phyloP scores from a whole-genome alignment of 1,140 invertebrate species.

The Dendrolimus punctatus region DNA sequence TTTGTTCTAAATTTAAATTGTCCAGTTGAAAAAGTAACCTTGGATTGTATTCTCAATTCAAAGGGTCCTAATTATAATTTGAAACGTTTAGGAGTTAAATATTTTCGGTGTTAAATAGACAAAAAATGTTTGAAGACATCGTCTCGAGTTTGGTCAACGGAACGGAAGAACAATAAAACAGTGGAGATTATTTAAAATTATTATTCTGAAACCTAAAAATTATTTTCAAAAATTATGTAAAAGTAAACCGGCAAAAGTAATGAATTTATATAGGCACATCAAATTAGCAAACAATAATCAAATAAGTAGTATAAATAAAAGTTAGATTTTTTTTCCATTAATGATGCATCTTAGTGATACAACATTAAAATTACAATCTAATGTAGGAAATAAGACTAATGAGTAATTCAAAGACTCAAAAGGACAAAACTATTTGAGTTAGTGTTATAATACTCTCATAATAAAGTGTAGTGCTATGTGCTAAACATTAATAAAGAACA shows the following conservation, averaged over 20 bases:
- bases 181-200: constrained; percentile 18
- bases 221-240: neutral
- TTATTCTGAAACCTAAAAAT: constrained; percentile 4
- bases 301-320: too few relatives aligned
- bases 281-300: too few relatives aligned
- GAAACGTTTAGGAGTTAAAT: constrained; percentile 64
- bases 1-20: neutral
- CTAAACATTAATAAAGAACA: too few relatives aligned
- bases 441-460: too few relatives aligned
- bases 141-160: constrained; percentile 56
- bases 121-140: constrained; percentile 60
- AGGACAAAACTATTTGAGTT: too few relatives aligned
- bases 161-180: constrained; percentile 28
- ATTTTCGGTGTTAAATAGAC: constrained; percentile 58
- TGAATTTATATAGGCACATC: too few relatives aligned
- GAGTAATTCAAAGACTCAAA: too few relatives aligned
- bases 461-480: too few relatives aligned
- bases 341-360: too few relatives aligned
- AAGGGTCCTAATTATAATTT: constrained; percentile 63
- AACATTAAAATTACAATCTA: too few relatives aligned
- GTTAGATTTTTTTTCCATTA: too few relatives aligned
- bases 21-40: constrained; percentile 2
- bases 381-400: too few relatives aligned
- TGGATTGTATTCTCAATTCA: constrained; percentile 33
- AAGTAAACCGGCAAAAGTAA: neutral